These are phyloP conservation scores for Drosophila picticornis DNA, from an alignment of 2,888 invertebrate species.

Conservation along the genomic window DNA sequence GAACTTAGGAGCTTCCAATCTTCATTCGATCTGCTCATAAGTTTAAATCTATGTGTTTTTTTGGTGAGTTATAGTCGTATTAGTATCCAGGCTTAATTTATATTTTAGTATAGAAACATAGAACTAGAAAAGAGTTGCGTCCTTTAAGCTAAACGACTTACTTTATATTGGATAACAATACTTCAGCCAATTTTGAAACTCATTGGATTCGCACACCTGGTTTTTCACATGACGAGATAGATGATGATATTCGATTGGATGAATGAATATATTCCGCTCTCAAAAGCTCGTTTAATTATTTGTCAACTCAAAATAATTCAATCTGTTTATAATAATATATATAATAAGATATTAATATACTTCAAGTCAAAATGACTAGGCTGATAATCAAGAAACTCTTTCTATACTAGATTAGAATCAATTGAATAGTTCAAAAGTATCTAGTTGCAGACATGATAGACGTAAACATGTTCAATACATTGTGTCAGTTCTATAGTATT, in stretches of 20 bases:
- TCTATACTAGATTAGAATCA: neutral
- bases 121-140: neutral
- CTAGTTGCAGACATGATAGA: neutral
- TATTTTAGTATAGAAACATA: neutral
- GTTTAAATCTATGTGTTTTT: slow-evolving; percentile 4
- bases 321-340: neutral
- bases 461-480: neutral
- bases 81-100: neutral
- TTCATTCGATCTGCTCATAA: neutral
- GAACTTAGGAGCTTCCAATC: slow-evolving; percentile 8
- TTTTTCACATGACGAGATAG: neutral
- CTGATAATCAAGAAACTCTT: neutral
- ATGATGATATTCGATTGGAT: neutral
- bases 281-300: neutral
- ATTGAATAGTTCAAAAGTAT: neutral
- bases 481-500: neutral
- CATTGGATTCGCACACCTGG: neutral
- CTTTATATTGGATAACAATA: neutral
- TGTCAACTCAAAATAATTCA: neutral
- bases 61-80: slow-evolving; percentile 5
- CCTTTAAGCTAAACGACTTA: too few species aligned
- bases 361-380: neutral
- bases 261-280: neutral
- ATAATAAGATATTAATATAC: neutral
- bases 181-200: neutral